A percentile compares a stretch with the other conserved stretches of the same genome.
These are phyloP conservation scores for Ceratosolen fusciceps DNA, from an alignment of 1,140 invertebrate genomes.

Conservation along the genomic window DNA sequence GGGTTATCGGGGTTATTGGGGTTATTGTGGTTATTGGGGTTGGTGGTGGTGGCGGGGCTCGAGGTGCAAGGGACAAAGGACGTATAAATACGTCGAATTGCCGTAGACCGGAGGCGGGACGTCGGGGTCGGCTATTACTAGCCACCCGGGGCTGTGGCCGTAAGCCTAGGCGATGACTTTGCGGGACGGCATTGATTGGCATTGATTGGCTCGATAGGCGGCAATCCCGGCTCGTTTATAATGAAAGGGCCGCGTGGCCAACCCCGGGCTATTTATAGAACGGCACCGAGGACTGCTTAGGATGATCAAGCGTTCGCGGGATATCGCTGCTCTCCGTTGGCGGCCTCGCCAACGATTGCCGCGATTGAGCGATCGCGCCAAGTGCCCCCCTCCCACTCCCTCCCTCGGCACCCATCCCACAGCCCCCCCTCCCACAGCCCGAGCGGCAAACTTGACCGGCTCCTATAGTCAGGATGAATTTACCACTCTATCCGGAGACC, in stretches of 20 bases:
- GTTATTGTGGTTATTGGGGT: too few species aligned
- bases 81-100: conserved; percentile 63
- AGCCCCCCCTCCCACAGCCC: too few species aligned
- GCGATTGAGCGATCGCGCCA: conserved; percentile 61
- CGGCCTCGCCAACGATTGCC: conserved; percentile 30
- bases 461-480: conserved; percentile 6
- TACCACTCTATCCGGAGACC: too few species aligned
- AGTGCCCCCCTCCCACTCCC: conserved; percentile 54
- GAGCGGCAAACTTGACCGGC: conserved; percentile 27
- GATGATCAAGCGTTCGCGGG: conserved; percentile 55
- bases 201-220: conserved; percentile 72
- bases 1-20: too few species aligned
- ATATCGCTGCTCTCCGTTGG: conserved; percentile 14
- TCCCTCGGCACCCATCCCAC: too few species aligned
- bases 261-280: conserved; percentile 72
- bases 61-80: background rate
- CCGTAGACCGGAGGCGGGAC: conserved; percentile 70
- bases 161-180: conserved; percentile 73
- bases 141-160: too few species aligned
- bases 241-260: conserved; percentile 60
- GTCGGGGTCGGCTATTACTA: conserved; percentile 70
- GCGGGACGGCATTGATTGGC: too few species aligned
- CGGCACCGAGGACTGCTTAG: conserved; percentile 63
- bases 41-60: background rate
- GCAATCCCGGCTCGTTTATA: conserved; percentile 71